These are phyloP conservation scores for Paguma larvata DNA, from an alignment of 2,797 vertebrate species.

Conservation along the genomic window DNA sequence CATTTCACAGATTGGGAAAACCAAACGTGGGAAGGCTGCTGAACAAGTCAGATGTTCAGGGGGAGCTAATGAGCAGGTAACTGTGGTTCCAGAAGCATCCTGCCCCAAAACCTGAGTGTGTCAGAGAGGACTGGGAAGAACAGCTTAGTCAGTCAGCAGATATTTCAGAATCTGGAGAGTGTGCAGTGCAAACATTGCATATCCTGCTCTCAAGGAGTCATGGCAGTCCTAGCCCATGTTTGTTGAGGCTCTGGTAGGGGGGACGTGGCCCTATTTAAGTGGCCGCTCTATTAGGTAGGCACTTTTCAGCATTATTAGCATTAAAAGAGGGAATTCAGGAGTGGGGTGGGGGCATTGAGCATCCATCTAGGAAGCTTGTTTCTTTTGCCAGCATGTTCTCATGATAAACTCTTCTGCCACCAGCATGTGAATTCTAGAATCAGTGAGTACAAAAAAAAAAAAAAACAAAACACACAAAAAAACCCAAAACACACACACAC, in stretches of 20 bases:
- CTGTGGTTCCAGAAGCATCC: neutral
- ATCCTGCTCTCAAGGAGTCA: too few relatives aligned
- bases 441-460: neutral
- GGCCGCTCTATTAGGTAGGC: neutral
- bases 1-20: neutral
- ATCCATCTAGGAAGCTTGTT: slow-evolving; percentile 22
- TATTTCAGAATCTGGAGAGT: neutral
- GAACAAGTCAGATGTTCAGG: neutral
- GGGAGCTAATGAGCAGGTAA: neutral
- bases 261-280: neutral
- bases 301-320: slow-evolving; percentile 47
- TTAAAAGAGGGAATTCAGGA: neutral
- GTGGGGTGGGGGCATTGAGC: neutral
- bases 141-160: neutral
- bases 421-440: slow-evolving; percentile 49
- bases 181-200: fast-evolving
- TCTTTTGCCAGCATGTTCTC: slow-evolving; percentile 33
- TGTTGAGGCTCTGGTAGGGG: neutral
- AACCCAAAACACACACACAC: too few relatives aligned
- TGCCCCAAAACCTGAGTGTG: neutral
- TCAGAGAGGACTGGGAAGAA: neutral
- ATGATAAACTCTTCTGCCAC: neutral
- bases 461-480: too few relatives aligned
- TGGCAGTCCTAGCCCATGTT: fast-evolving
- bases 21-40: neutral